Evolutionary conservation across 2,797 vertebrate genomes (phyloP).

Genomic region (Craterocephalus amniculus): DNA sequence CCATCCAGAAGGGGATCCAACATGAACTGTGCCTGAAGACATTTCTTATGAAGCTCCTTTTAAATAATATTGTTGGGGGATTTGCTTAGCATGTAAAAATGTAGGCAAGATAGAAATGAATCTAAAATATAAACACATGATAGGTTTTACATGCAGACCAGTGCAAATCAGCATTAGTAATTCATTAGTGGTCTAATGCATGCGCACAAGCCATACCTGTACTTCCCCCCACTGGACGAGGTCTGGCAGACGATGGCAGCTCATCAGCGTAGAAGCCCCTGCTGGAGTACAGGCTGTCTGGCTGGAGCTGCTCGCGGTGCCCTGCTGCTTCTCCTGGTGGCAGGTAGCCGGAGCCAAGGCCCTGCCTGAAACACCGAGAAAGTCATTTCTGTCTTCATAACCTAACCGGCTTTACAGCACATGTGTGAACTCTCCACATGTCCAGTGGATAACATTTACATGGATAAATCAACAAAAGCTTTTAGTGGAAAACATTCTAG

Average conservation of each 20-base stretch:
- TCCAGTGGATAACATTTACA: no score
- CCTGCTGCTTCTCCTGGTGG: slow-evolving; percentile 80
- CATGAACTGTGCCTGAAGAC: neutral
- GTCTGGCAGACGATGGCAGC: slow-evolving; percentile 88
- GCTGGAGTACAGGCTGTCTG: slow-evolving; percentile 85
- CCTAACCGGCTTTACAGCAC: neutral
- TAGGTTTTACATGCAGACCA: neutral
- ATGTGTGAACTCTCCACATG: neutral
- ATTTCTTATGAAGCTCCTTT: neutral
- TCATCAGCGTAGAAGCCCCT: slow-evolving; percentile 89
- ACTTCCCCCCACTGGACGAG: slow-evolving; percentile 92
- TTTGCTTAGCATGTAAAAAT: neutral
- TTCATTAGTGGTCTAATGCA: neutral
- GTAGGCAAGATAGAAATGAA: neutral
- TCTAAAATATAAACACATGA: neutral
- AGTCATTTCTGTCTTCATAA: neutral
- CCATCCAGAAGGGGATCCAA: slow-evolving; percentile 5
- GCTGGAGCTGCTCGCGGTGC: slow-evolving; percentile 71
- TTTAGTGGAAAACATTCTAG: neutral
- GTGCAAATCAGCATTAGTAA: accelerated
- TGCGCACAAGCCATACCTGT: slow-evolving; percentile 84
- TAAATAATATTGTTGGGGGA: neutral
- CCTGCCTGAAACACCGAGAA: slow-evolving; percentile 78
- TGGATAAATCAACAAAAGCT: neutral
- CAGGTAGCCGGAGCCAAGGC: slow-evolving; percentile 85